Conservation (phyloP, 2,797 vertebrate genomes). For the Craterocephalus amniculus region DNA sequence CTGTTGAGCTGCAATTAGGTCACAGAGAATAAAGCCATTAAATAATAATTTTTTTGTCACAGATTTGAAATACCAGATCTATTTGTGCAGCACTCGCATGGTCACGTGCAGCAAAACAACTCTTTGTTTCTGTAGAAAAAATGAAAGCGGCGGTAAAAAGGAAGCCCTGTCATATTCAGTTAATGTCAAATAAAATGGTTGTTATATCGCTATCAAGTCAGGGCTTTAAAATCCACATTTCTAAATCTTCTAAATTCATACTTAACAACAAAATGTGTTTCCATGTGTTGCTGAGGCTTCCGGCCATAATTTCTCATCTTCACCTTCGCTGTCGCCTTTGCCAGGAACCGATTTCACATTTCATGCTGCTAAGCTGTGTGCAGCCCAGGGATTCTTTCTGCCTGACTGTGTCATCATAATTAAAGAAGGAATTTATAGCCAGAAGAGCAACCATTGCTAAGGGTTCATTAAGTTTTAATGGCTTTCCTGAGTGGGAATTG, state of each 20-base stretch:
- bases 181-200: conserved; percentile 8
- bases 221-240: background rate
- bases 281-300: background rate
- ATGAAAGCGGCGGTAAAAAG: conserved; percentile 18
- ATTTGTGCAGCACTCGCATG: conserved; percentile 1
- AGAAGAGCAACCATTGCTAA: conserved; percentile 49
- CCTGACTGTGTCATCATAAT: conserved; percentile 65
- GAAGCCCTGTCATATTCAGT: conserved; percentile 36
- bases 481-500: conserved; percentile 49
- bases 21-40: conserved; percentile 23
- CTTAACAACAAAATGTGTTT: background rate
- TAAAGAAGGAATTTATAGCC: conserved; percentile 69
- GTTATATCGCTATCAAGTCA: background rate
- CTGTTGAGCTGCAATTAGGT: conserved; percentile 34
- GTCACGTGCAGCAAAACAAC: background rate
- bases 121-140: conserved; percentile 2
- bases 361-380: conserved; percentile 25
- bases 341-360: conserved; percentile 36
- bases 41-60: conserved; percentile 7
- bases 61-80: conserved; percentile 16
- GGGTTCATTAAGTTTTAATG: conserved; percentile 66
- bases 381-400: conserved; percentile 40
- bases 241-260: background rate
- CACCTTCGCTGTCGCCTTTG: conserved; percentile 39
- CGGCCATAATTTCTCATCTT: conserved; percentile 21